Evolutionary conservation across 1,140 invertebrate species (phyloP).

Genomic region (Centruroides vittatus): DNA sequence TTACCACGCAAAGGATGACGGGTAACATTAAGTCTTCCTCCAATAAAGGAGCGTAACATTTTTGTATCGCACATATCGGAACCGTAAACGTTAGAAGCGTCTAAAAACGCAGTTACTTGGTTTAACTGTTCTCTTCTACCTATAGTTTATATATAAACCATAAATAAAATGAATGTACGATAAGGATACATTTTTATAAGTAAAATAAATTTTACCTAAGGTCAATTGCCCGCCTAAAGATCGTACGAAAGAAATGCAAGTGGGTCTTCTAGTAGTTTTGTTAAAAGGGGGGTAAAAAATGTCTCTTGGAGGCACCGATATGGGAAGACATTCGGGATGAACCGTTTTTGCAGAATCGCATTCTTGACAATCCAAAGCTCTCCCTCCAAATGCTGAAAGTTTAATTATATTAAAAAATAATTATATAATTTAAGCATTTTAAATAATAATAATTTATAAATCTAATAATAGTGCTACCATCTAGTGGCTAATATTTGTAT

Average conservation of each 20-base stretch:
- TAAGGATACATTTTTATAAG: no score
- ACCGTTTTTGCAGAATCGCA: conserved; percentile 60
- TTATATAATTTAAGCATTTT: no score
- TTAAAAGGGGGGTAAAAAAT: conserved; percentile 47
- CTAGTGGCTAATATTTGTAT: neutral
- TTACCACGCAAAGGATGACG: conserved; percentile 42
- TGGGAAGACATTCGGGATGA: conserved; percentile 53
- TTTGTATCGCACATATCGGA: conserved; percentile 60
- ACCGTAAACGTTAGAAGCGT: conserved; percentile 47
- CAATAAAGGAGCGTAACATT: conserved; percentile 46
- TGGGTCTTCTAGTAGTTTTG: conserved; percentile 54
- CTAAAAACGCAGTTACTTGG: conserved; percentile 46
- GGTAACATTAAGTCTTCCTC: conserved; percentile 68
- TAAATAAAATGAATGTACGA: neutral
- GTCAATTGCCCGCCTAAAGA: conserved; percentile 75
- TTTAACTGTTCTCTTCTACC: conserved; percentile 44
- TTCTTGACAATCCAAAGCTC: conserved; percentile 46
- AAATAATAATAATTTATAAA: no score
- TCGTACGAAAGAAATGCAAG: conserved; percentile 87
- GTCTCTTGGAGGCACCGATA: conserved; percentile 38
- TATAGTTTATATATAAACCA: conserved; percentile 1
- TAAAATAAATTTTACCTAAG: conserved; percentile 29
- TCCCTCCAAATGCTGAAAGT: conserved; percentile 8
- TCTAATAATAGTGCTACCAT: no score
- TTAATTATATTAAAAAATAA: neutral